phyloP scores from a whole-genome alignment of 1,140 invertebrate species.

The Neuroterus valhalla region DNA sequence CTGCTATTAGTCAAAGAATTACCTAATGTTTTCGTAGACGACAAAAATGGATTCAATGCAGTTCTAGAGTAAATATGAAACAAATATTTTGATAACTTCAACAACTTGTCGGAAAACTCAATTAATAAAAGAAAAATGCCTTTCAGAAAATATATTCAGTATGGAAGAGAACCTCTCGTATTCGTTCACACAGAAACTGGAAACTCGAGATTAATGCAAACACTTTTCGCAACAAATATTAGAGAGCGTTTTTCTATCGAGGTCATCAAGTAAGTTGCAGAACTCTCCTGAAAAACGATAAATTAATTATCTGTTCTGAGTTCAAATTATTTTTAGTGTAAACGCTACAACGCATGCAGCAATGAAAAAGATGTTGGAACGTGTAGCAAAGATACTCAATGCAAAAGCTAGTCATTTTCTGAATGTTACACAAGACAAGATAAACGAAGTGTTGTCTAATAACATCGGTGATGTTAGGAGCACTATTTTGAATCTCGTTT shows the following conservation, averaged over 20 bases:
- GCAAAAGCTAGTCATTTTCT: conserved; percentile 73
- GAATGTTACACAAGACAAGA: conserved; percentile 74
- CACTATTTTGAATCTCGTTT: conserved; percentile 83
- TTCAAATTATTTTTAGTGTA: conserved; percentile 73
- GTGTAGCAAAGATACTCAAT: conserved; percentile 77
- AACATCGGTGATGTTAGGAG: conserved; percentile 83
- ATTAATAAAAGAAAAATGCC: conserved; percentile 23
- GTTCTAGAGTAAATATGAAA: conserved; percentile 78
- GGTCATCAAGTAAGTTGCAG: conserved; percentile 77
- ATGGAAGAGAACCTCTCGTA: conserved; percentile 81
- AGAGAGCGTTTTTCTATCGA: conserved; percentile 78
- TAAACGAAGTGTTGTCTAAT: conserved; percentile 82
- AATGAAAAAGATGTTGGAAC: conserved; percentile 80
- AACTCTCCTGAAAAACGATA: no score
- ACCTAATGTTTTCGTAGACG: conserved; percentile 81
- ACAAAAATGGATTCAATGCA: conserved; percentile 77
- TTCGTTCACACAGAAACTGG: conserved; percentile 83
- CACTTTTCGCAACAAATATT: conserved; percentile 79
- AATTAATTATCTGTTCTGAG: neutral
- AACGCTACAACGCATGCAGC: conserved; percentile 79
- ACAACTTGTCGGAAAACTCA: conserved; percentile 25
- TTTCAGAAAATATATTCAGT: conserved; percentile 78
- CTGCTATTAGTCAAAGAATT: conserved; percentile 84
- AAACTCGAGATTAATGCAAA: conserved; percentile 76
- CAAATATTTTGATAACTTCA: neutral